Percentiles rank a stretch among this genome's conserved stretches.
These are phyloP conservation scores for Morpho achilles DNA, from an alignment of 2,888 invertebrate species.

Conservation along the genomic window DNA sequence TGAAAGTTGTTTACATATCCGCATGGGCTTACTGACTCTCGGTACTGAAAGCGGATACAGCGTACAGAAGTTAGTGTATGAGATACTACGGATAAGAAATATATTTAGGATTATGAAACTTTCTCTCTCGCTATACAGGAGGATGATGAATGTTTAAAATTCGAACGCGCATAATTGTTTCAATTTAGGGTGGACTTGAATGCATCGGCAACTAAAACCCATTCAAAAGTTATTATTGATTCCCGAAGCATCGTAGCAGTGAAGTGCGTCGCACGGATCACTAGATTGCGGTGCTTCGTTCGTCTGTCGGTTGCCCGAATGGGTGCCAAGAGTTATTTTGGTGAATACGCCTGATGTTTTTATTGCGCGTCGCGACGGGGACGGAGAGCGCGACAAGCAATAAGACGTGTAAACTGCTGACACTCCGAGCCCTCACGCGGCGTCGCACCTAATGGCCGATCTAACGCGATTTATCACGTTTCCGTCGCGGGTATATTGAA, in stretches of 20 bases:
- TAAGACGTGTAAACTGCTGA: slow-evolving; percentile 68
- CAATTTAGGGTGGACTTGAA: neutral
- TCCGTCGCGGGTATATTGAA: slow-evolving; percentile 66
- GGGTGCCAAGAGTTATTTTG: slow-evolving; percentile 76
- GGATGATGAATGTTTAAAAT: too few relatives aligned
- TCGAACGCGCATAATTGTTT: too few relatives aligned
- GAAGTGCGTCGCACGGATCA: slow-evolving; percentile 32
- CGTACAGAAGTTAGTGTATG: too few relatives aligned
- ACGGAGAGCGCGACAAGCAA: slow-evolving; percentile 60
- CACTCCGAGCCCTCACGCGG: slow-evolving; percentile 60
- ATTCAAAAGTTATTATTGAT: slow-evolving; percentile 1
- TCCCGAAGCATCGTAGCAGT: slow-evolving; percentile 4
- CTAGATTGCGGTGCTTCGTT: slow-evolving; percentile 51
- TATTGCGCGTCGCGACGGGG: slow-evolving; percentile 69
- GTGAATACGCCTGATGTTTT: slow-evolving; percentile 77
- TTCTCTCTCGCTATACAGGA: too few relatives aligned
- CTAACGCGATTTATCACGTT: slow-evolving; percentile 72
- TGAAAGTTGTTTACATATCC: too few relatives aligned
- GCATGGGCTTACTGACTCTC: too few relatives aligned
- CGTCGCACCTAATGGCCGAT: slow-evolving; percentile 67
- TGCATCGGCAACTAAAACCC: neutral
- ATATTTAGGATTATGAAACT: too few relatives aligned
- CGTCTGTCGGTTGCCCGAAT: slow-evolving; percentile 59
- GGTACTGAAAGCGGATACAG: too few relatives aligned
- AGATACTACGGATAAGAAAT: too few relatives aligned